Evolutionary conservation across 2,113 vertebrate species (phyloP).

Genomic region (Sylvilagus bachmani): DNA sequence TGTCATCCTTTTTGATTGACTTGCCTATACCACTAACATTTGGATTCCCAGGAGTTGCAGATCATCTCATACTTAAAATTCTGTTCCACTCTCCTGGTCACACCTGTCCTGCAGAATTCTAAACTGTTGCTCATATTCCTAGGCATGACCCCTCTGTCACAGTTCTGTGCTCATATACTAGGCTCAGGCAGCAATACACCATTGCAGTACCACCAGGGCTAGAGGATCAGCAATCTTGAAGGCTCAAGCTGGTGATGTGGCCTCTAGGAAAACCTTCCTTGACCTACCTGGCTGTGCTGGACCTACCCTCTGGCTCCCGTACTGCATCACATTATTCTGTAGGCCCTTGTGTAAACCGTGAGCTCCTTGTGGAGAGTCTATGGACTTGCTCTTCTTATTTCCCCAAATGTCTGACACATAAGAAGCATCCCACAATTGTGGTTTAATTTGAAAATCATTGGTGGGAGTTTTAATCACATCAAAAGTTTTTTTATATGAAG

Average conservation of each 20-base stretch:
- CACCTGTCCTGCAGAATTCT: background rate
- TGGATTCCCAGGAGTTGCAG: background rate
- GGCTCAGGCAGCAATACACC: too few relatives aligned
- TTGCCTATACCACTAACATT: background rate
- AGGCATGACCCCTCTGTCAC: fast-evolving
- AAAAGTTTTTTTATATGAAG: background rate
- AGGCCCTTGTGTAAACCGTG: background rate
- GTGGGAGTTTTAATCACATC: background rate
- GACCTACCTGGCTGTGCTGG: background rate
- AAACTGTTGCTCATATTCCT: fast-evolving
- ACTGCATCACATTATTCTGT: background rate
- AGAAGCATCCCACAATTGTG: background rate
- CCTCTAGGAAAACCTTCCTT: background rate
- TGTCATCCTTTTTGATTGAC: background rate
- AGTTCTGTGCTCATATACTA: fast-evolving
- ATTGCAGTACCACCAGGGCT: background rate
- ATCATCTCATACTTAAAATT: background rate
- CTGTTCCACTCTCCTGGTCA: background rate
- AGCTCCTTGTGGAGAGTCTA: background rate
- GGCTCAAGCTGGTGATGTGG: background rate
- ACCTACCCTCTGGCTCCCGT: fast-evolving
- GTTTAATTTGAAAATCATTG: background rate
- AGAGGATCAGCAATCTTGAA: background rate
- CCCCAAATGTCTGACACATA: background rate
- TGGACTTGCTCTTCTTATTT: background rate